Base-by-base conservation (phyloP, 1,140 invertebrate species). In the Leptestheria dahalacensis region DNA sequence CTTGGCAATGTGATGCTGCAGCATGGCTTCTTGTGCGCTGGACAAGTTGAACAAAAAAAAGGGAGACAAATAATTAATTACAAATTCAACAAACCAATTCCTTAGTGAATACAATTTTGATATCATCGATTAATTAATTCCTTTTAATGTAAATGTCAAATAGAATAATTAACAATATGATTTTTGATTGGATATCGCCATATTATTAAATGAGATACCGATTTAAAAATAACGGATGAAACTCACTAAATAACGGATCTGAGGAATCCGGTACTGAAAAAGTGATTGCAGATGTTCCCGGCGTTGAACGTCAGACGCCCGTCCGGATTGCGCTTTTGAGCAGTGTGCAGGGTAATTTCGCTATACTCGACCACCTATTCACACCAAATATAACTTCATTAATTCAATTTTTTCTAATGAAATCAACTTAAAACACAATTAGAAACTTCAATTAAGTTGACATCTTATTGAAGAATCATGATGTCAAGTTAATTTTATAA, bases 231-330 rank as follows among this genome's bases (percentile, higher is more conserved):
- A n/a, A n/a, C n/a, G n/a, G n/a, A n/a, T n/a, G n/a, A n/a, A n/a
- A n/a, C n/a, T n/a, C 18, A 78, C 77, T 68, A 63, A 33, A 73
- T 72, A 25, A 79, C 72, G 58, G 70, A 62, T 55, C 79, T 73
- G 0, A 99, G 74, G 71, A 99, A 99, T 23, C 86, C 78, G 0
- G 85, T 70, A 0, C 87, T 88, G 70, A 99, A 99, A 69, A 94
- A 97, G 68, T 99, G 96, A 74, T 98, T 99, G 72, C 94, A 98
- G 63, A 99, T 98, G 70, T 92, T 98, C 2, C 94, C 97, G 46
- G 92, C 90, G 65, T 84, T 90, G 68, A 96, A 99, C 0, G 85
- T 81, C 0, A 99, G 75, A 58, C 82, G 74, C 0, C 91, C 92
- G 48, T 63, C 61, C 0, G 76, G 67, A 61, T 88, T 84, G 47